A percentile compares a stretch with the other conserved stretches of the same genome.
Evolutionary conservation across 2,888 invertebrate species (phyloP).

Genomic region (Callyntrura guangdongensis): DNA sequence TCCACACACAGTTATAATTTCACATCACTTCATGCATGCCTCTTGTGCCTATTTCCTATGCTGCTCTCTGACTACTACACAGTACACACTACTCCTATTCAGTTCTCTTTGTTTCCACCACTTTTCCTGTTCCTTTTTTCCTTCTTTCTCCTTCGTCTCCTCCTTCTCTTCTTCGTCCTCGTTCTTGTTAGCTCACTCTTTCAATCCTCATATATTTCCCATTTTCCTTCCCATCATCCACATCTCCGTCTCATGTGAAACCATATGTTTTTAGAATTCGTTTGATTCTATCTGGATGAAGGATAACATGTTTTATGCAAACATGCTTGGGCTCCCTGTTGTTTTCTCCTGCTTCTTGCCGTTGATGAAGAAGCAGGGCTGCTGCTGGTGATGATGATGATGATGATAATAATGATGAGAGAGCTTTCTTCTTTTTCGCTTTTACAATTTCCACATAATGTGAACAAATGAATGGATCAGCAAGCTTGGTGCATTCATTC

Average conservation of each 20-base stretch:
- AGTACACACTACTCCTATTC: no score
- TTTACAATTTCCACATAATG: constrained; percentile 69
- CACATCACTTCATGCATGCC: constrained; percentile 56
- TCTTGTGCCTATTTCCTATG: not conserved
- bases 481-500: constrained; percentile 44
- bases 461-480: constrained; percentile 72
- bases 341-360: constrained; percentile 29
- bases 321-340: constrained; percentile 50
- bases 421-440: constrained; percentile 51
- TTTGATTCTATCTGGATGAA: constrained; percentile 40
- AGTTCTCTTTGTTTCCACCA: not conserved
- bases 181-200: constrained; percentile 51
- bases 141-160: constrained; percentile 4
- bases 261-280: constrained; percentile 57
- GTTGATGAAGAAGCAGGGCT: constrained; percentile 5
- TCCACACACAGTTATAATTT: constrained; percentile 49
- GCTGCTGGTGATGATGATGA: not conserved
- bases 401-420: constrained; percentile 31
- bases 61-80: not conserved
- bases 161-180: constrained; percentile 28
- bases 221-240: constrained; percentile 11
- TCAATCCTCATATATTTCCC: constrained; percentile 37
- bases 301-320: constrained; percentile 10
- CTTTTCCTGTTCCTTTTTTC: constrained; percentile 48
- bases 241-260: constrained; percentile 46